Conservation (phyloP, 1,140 invertebrate genomes). For the Drosophila sproati region DNA sequence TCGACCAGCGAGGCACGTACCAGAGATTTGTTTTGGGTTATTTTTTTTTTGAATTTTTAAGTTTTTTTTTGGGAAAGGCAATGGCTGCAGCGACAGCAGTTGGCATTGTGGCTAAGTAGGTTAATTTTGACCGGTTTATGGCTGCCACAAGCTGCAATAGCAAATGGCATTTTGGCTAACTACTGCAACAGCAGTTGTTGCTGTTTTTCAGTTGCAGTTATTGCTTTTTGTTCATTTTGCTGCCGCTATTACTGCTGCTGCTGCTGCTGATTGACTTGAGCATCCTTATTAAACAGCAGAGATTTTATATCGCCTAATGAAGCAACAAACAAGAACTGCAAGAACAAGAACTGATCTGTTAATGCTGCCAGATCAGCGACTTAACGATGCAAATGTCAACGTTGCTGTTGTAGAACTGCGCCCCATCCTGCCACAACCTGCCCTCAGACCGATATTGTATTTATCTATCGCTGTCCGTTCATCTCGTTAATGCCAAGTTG, state of each 20-base stretch:
- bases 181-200: conserved; percentile 33
- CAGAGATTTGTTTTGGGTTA: conserved; percentile 57
- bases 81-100: conserved; percentile 44
- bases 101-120: conserved; percentile 68
- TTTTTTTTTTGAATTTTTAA: conserved; percentile 25
- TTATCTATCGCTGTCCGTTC: conserved; percentile 40
- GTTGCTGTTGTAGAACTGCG: conserved; percentile 8
- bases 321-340: conserved; percentile 55
- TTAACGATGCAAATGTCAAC: conserved; percentile 65
- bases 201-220: conserved; percentile 13
- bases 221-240: conserved; percentile 12
- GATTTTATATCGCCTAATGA: conserved; percentile 66
- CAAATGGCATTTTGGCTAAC: conserved; percentile 65
- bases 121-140: conserved; percentile 81
- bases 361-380: conserved; percentile 6
- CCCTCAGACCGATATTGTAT: conserved; percentile 46
- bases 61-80: conserved; percentile 54
- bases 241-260: conserved; percentile 21
- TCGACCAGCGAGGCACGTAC: conserved; percentile 54
- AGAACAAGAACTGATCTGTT: conserved; percentile 29
- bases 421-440: neutral
- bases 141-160: conserved; percentile 41
- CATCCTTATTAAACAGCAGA: conserved; percentile 66
- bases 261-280: conserved; percentile 66
- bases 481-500: conserved; percentile 44